Base-by-base conservation (phyloP, 1,140 invertebrate genomes). In the Lepidurus couesii region DNA sequence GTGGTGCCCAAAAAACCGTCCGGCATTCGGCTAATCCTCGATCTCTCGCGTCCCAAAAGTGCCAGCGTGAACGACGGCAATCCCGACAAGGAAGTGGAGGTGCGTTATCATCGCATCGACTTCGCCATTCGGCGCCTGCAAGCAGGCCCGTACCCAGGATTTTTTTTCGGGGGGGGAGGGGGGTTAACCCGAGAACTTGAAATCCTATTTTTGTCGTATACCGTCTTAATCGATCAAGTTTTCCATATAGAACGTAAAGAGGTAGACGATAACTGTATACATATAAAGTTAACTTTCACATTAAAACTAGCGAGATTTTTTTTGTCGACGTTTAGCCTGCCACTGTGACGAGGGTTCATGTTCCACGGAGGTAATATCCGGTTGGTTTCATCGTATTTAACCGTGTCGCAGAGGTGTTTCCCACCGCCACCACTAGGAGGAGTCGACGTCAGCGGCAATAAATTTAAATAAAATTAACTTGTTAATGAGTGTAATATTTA, bases 31-130 rank as follows among this genome's bases (percentile, higher is more conserved):
- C 74, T 42, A 9, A 75, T 75, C n/a, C 74, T 42, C 1, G 4
- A 75, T n/a, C 74, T 75, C 9, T 75, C 74, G 9, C 9, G 74
- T 11, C 74, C 74, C 9, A 26, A 42, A 13, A n/a, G 74, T 2
- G 9, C 9, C 42, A 75, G 74, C n/a, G 74, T 75, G n/a, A 75
- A 75, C 74, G 74, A 75, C 74, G 74, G n/a, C n/a, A 4, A 3
- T 42, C 24, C 74, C 9, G 3, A 26, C 13, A n/a, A 75, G n/a
- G 74, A 9, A 10, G 74, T 1, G 9, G 74, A 26, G n/a, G 74
- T 74, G 7, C 7, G 42, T 26, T 74, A 74, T 1, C 24, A 74
- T 11, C 1, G 24, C 74, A 75, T 5, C 24, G 74, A 75, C n/a
- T 9, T 47, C 45, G 45, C 45, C 45, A 47, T 47, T 16, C 45